phyloP scores from a whole-genome alignment of 53 echinoderm and acorn worm genomes.

The Arbacia lixula region DNA sequence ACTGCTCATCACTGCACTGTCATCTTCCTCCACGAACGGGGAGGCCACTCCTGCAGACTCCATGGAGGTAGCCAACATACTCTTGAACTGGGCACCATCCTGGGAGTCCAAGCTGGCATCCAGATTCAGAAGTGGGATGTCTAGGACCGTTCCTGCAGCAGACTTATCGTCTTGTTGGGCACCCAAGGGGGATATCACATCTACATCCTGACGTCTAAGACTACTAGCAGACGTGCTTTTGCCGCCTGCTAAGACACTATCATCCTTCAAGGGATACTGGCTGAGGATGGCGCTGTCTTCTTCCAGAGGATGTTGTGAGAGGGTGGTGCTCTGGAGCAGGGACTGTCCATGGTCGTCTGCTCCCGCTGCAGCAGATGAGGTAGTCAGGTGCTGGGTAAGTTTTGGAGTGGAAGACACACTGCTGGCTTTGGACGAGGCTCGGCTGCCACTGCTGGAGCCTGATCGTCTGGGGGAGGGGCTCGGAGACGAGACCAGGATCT shows the following conservation, averaged over 20 bases:
- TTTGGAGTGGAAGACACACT: constrained; percentile 51
- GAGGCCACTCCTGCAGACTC: constrained; percentile 66
- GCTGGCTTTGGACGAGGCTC: constrained; percentile 44
- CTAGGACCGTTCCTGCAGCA: not conserved
- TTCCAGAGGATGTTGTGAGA: constrained; percentile 38
- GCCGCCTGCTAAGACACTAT: not conserved
- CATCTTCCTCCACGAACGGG: constrained; percentile 78
- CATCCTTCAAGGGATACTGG: constrained; percentile 42
- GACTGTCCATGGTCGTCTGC: not conserved
- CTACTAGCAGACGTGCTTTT: not conserved
- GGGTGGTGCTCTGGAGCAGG: constrained; percentile 19
- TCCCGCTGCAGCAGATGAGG: constrained; percentile 25
- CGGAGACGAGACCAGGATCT: constrained; percentile 35
- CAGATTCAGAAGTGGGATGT: constrained; percentile 11
- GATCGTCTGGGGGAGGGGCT: constrained; percentile 38
- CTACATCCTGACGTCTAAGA: not conserved
- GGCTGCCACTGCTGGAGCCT: constrained; percentile 25
- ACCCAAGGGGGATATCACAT: constrained; percentile 42
- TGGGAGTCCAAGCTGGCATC: constrained; percentile 24
- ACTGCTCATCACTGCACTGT: constrained; percentile 74
- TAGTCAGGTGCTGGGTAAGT: constrained; percentile 13
- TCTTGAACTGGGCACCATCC: constrained; percentile 22
- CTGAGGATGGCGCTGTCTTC: constrained; percentile 9
- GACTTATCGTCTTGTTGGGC: not conserved
- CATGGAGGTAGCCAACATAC: constrained; percentile 25